Conservation (phyloP, 2,797 vertebrate species). For the Bradypodion pumilum region DNA sequence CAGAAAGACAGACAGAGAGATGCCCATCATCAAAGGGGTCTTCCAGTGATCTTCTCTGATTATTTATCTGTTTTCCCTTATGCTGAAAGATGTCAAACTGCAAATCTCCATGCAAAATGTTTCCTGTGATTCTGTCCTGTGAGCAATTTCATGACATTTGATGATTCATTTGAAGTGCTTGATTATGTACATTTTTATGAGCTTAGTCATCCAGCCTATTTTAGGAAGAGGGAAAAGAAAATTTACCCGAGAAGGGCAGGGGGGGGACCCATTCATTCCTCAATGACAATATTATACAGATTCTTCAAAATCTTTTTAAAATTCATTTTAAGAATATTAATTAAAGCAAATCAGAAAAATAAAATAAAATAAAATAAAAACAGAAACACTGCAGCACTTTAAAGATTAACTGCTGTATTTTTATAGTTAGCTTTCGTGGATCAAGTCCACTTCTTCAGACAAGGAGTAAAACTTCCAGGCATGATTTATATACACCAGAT, state of each 20-base stretch:
- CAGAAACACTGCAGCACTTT: no score
- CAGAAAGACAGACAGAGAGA: background rate
- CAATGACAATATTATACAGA: conserved; percentile 7
- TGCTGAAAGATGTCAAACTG: background rate
- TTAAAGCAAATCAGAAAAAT: no score
- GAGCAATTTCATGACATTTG: conserved; percentile 54
- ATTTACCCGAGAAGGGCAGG: background rate
- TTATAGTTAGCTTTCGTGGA: no score
- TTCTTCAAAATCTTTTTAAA: conserved; percentile 17
- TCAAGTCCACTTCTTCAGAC: no score
- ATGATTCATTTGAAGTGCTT: conserved; percentile 52
- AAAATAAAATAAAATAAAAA: no score
- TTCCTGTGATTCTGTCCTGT: conserved; percentile 29
- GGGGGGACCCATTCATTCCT: conserved; percentile 19
- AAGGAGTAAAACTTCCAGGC: no score
- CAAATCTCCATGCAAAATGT: conserved; percentile 30
- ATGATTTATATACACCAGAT: no score
- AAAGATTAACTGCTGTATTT: no score
- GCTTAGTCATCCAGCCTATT: conserved; percentile 31
- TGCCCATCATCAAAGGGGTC: background rate
- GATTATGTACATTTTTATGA: conserved; percentile 58
- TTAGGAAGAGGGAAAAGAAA: background rate
- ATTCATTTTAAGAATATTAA: conserved; percentile 24
- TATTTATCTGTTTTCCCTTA: conserved; percentile 28
- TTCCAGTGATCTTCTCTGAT: background rate